Conservation (phyloP, 2,113 vertebrate species). For the Burhinus bistriatus region DNA sequence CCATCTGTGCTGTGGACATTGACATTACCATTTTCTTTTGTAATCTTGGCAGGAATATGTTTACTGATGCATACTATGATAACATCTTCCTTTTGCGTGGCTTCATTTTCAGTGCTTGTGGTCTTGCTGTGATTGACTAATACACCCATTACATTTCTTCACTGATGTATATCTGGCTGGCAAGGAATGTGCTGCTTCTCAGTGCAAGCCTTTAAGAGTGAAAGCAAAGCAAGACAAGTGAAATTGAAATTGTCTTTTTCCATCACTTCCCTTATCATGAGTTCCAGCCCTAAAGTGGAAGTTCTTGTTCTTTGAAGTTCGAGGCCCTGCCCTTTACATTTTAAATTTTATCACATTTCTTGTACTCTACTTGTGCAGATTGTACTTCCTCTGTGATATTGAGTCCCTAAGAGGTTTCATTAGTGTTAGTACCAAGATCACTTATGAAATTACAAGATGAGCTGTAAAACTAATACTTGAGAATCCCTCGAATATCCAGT, state of each 20-base stretch:
- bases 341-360: not conserved
- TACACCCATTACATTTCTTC: not conserved
- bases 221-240: not conserved
- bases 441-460: not conserved
- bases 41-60: not conserved
- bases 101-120: not conserved
- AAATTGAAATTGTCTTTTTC: not conserved
- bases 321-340: not conserved
- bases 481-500: not conserved
- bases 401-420: not conserved
- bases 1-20: not conserved
- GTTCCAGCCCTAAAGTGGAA: not conserved
- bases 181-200: not conserved
- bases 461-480: not conserved
- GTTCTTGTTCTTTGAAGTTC: not conserved
- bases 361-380: not conserved
- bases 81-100: not conserved
- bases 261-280: not conserved
- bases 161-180: not conserved
- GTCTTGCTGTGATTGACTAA: conserved; percentile 7
- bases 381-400: not conserved
- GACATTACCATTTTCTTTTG: not conserved
- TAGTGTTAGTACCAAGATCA: not conserved
- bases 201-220: not conserved
- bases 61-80: not conserved